Evolutionary conservation across 2,888 invertebrate species (phyloP).

Genomic region (Drosophila maculinotata): DNA sequence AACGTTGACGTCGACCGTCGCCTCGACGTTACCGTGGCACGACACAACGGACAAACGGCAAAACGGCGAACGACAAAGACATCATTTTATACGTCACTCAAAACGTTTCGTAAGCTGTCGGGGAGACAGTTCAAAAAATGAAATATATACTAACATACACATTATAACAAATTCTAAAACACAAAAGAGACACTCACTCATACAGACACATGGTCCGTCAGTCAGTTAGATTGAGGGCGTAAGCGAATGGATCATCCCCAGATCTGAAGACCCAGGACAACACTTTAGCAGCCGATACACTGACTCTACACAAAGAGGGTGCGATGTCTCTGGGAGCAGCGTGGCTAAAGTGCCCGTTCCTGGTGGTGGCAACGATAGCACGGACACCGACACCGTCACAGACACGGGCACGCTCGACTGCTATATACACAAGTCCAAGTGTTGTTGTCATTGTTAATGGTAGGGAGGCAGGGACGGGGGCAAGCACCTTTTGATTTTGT

Average conservation of each 20-base stretch:
- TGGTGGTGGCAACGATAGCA: constrained; percentile 44
- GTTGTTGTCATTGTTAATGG: constrained; percentile 39
- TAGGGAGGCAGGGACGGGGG: not conserved
- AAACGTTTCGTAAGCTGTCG: constrained; percentile 76
- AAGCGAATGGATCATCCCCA: constrained; percentile 43
- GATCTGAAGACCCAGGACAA: constrained; percentile 36
- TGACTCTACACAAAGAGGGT: constrained; percentile 13
- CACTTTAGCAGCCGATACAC: constrained; percentile 7
- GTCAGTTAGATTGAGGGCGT: constrained; percentile 47
- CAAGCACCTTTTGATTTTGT: constrained; percentile 63
- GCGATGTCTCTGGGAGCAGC: constrained; percentile 18
- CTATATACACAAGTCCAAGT: constrained; percentile 28
- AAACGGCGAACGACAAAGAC: constrained; percentile 74
- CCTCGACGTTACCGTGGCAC: constrained; percentile 50
- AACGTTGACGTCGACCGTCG: constrained; percentile 27
- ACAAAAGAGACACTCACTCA: constrained; percentile 63
- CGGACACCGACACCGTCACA: constrained; percentile 28
- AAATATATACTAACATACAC: constrained; percentile 70
- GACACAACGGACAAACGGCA: constrained; percentile 34
- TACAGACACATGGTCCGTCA: constrained; percentile 37
- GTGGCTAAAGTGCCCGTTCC: constrained; percentile 25
- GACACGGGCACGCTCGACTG: constrained; percentile 29
- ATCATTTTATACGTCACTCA: constrained; percentile 83
- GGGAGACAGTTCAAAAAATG: constrained; percentile 76
- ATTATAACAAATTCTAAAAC: constrained; percentile 66